A percentile compares a stretch with the other conserved stretches of the same genome.
phyloP scores from a whole-genome alignment of 2,113 vertebrate species.

The Naja naja region DNA sequence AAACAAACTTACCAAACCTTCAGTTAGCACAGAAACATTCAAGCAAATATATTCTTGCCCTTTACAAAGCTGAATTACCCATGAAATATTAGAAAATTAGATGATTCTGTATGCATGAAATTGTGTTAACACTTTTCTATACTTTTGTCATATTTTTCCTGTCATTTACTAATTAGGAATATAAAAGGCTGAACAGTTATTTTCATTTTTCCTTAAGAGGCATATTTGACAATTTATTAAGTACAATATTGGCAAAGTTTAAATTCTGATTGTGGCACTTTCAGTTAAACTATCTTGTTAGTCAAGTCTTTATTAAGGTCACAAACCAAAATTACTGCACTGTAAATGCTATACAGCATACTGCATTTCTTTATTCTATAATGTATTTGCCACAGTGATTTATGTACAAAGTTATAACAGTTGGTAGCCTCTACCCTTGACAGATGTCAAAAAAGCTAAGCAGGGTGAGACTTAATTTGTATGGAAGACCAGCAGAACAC shows the following conservation, averaged over 20 bases:
- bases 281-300: neutral
- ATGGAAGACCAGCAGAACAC: neutral
- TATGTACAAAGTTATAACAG: neutral
- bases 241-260: constrained; percentile 26
- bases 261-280: constrained; percentile 45
- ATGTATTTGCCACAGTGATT: neutral
- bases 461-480: neutral
- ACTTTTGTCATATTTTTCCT: neutral
- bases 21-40: neutral
- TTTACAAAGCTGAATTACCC: neutral
- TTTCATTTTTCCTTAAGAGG: neutral
- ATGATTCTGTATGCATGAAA: neutral
- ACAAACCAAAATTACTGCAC: neutral
- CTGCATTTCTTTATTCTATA: constrained; percentile 2
- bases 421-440: neutral
- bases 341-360: neutral
- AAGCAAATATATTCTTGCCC: neutral
- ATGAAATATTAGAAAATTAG: neutral
- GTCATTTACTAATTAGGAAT: neutral
- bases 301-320: neutral
- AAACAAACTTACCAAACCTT: neutral
- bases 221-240: neutral
- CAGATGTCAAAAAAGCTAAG: neutral
- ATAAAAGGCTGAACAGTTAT: neutral
- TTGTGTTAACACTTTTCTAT: neutral